phyloP scores from a whole-genome alignment of 1,140 invertebrate genomes.

The Drosophila mayri region DNA sequence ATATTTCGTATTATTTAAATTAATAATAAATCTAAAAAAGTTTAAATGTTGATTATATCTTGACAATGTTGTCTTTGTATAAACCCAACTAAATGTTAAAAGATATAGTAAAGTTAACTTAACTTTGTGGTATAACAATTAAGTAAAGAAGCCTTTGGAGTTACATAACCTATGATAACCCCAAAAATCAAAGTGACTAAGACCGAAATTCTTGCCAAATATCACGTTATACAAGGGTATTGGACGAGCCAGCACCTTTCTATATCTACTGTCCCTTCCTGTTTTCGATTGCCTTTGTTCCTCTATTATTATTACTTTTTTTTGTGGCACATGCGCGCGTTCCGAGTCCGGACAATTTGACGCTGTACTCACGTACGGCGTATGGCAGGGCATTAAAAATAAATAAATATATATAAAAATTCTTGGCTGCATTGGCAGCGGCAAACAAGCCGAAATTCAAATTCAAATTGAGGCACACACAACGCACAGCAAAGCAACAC shows the following conservation, averaged over 20 bases:
- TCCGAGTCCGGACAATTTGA: conserved; percentile 65
- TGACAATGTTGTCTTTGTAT: no score
- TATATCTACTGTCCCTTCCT: conserved; percentile 22
- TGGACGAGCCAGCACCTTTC: conserved; percentile 8
- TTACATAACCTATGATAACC: not conserved
- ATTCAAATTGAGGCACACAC: conserved; percentile 68
- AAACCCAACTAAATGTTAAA: not conserved
- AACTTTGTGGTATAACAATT: not conserved
- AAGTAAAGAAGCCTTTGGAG: not conserved
- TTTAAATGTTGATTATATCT: no score
- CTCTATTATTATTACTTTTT: conserved; percentile 28
- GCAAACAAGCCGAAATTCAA: conserved; percentile 56
- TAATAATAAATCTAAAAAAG: no score
- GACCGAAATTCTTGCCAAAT: not conserved
- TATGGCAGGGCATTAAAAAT: conserved; percentile 67
- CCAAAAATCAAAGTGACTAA: not conserved
- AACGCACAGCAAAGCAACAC: conserved; percentile 3
- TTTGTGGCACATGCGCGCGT: conserved; percentile 62
- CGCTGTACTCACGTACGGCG: conserved; percentile 68
- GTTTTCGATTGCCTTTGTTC: conserved; percentile 35
- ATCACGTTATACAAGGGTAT: conserved; percentile 38
- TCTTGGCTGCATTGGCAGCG: conserved; percentile 62
- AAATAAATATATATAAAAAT: conserved; percentile 75
- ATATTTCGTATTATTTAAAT: no score
- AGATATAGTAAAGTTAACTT: not conserved